Base-by-base conservation (phyloP, 2,888 invertebrate genomes). In the Harpagoxenus sublaevis region DNA sequence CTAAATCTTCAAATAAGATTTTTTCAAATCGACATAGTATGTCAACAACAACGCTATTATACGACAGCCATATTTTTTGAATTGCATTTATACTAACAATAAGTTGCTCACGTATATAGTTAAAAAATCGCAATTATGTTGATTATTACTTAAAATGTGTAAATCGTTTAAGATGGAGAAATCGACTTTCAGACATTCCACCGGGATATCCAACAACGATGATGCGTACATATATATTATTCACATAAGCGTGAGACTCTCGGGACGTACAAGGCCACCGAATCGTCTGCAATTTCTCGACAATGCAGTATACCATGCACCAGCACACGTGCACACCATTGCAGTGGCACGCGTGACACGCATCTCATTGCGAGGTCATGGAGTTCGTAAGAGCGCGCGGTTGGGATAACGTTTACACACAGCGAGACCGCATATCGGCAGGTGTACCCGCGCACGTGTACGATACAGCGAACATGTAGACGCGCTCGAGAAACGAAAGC, bases 271-370 rank as follows among this genome's bases (percentile, higher is more conserved):
- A 39, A 42, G 39, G 15, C 39, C 28, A 12, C 28, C 81, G 84
- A 89, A 86, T 85, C 89, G 82, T 39, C 12, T 68, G 85, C 68
- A 84, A 84, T 89, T 89, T 83, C 85, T 82, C 74, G 65, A 73
- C 31, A 28, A 12, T 9, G 45, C n/a, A 23, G 63, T 48, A 35
- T 55, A 82, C 60, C 8, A 15, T 48, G 68, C 60, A 39, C 18
- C 62, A 55, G 12, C 73, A 73, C 82, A 86, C 83, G 86, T 84
- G 84, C 84, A 82, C 48, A 57, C 31, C 84, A 23, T 23, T 23
- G 23, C 23, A 42, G 79, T 78, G 85, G 84, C 90, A 91, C 86
- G 86, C 87, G 89, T 91, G 90, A 90, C 88, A 90, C 89, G 90
- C 89, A 89, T 90, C 84, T 89, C 88, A 88, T 90, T 87, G 83